Conservation (phyloP, 2,888 invertebrate genomes). For the Osmoderma eremita region DNA sequence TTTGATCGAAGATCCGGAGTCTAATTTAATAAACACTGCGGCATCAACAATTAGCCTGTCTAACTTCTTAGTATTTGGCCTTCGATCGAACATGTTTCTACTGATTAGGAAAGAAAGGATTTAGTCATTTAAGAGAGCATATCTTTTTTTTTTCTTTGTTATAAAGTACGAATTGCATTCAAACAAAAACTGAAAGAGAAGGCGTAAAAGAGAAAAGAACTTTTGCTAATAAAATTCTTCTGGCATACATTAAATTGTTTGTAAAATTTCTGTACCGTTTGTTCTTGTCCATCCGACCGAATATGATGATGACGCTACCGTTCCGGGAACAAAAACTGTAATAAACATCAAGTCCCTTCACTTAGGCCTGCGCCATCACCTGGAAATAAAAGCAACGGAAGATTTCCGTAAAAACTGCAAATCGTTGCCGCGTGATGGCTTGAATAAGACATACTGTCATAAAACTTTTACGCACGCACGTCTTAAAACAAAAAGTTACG, state of each 20-base stretch:
- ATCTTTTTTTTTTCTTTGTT: too few relatives aligned
- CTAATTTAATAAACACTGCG: slow-evolving; percentile 31
- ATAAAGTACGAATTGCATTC: too few relatives aligned
- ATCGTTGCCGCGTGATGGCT: slow-evolving; percentile 10
- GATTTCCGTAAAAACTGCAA: slow-evolving; percentile 15
- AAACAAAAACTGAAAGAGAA: too few relatives aligned
- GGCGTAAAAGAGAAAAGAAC: too few relatives aligned
- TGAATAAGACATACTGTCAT: slow-evolving; percentile 21
- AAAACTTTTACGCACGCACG: slow-evolving; percentile 27
- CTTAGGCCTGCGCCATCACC: not conserved
- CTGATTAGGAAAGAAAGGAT: too few relatives aligned
- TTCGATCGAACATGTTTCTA: too few relatives aligned
- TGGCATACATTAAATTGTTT: too few relatives aligned
- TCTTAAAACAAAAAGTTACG: slow-evolving; percentile 13
- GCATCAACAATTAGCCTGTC: slow-evolving; percentile 10
- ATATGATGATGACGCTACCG: too few relatives aligned
- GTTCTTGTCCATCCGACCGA: too few relatives aligned
- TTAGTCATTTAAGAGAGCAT: too few relatives aligned
- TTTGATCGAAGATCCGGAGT: slow-evolving; percentile 29
- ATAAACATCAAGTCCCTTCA: slow-evolving; percentile 4
- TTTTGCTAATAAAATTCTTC: too few relatives aligned
- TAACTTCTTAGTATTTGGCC: not conserved
- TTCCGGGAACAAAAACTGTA: not conserved
- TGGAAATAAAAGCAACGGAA: not conserved
- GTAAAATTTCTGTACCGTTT: too few relatives aligned